These are phyloP conservation scores for Sylvilagus floridanus DNA, from an alignment of 2,797 vertebrate species.

Conservation along the genomic window DNA sequence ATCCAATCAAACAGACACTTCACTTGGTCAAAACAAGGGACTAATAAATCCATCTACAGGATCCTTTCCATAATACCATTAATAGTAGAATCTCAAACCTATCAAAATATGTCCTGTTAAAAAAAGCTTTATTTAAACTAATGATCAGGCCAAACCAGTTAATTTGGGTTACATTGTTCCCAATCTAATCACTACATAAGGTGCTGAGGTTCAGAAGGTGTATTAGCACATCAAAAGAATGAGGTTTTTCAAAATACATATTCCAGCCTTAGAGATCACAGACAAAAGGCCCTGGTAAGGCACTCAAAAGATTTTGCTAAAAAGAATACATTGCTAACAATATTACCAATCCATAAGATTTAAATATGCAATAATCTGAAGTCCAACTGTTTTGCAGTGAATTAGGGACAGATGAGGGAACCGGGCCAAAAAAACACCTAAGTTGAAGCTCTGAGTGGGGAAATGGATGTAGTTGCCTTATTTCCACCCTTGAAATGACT, in stretches of 20 bases:
- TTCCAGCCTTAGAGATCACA: not conserved
- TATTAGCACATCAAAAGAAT: not conserved
- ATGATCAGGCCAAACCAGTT: not conserved
- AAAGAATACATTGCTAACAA: conserved; percentile 53
- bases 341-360: conserved; percentile 32
- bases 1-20: not conserved
- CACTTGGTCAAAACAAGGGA: not conserved
- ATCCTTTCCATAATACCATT: not conserved
- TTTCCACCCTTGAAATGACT: not conserved
- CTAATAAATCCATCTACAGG: not conserved
- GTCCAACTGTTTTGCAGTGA: not conserved
- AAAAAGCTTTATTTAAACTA: not conserved
- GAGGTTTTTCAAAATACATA: not conserved
- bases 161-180: not conserved
- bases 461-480: not conserved
- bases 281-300: not conserved
- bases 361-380: conserved; percentile 5
- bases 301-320: conserved; percentile 43
- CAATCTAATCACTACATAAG: not conserved
- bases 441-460: not conserved
- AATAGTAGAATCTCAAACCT: not conserved
- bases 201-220: not conserved
- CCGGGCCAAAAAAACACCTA: not conserved
- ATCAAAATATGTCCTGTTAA: not conserved
- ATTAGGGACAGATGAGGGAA: not conserved